These are phyloP conservation scores for Gryllus bimaculatus DNA, from an alignment of 1,140 invertebrate species.

Conservation along the genomic window DNA sequence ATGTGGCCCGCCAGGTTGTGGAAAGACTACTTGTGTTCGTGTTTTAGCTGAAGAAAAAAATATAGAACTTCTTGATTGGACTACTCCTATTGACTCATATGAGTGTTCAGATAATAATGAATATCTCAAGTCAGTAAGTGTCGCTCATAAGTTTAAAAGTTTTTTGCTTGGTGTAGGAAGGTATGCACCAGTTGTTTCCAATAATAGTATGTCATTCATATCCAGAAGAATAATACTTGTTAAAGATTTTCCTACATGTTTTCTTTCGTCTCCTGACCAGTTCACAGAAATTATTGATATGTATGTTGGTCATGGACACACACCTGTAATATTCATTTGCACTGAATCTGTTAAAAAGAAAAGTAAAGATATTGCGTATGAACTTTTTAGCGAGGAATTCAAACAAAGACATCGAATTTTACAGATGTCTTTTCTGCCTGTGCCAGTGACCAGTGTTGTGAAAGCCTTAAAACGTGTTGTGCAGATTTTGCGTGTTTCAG, in stretches of 20 bases:
- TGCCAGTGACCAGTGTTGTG: background rate
- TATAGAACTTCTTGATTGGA: background rate
- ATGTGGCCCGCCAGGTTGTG: background rate
- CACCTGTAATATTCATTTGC: background rate
- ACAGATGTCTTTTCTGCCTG: background rate
- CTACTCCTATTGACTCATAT: background rate
- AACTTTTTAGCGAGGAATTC: background rate
- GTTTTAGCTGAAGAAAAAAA: background rate
- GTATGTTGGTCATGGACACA: background rate
- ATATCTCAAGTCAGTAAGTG: background rate
- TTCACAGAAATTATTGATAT: background rate
- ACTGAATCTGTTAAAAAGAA: background rate
- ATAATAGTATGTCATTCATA: background rate
- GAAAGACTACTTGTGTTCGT: background rate
- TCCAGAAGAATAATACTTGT: background rate
- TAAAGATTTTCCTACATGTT: background rate
- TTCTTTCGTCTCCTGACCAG: background rate
- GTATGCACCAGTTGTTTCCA: background rate
- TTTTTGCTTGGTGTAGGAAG: background rate
- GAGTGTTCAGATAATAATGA: background rate
- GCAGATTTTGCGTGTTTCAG: background rate
- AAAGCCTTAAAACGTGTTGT: background rate
- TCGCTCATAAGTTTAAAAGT: background rate
- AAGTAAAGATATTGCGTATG: background rate
- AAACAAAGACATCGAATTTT: background rate